Percentiles rank a stretch among this genome's conserved stretches.
These are phyloP conservation scores for Epinephelus malabaricus DNA, from an alignment of 2,797 vertebrate species.

Conservation along the genomic window DNA sequence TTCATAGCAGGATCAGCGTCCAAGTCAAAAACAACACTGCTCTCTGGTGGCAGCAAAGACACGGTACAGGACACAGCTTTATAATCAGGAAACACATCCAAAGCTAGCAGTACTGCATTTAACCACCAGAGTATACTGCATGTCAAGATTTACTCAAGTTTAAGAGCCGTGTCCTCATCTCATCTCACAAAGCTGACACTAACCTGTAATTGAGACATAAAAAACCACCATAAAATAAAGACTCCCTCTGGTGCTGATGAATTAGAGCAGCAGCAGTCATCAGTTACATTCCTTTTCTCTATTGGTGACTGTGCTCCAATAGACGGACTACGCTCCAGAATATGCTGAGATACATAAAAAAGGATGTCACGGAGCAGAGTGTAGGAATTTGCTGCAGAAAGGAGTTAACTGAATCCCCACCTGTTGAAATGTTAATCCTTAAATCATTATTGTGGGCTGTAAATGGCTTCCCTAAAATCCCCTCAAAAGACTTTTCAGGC, in stretches of 20 bases:
- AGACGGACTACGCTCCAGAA: slow-evolving; percentile 4
- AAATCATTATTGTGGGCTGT: slow-evolving; percentile 45
- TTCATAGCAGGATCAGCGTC: not conserved
- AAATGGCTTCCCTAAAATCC: slow-evolving; percentile 50
- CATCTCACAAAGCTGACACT: slow-evolving; percentile 49
- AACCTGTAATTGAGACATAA: slow-evolving; percentile 53
- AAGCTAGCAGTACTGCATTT: slow-evolving; percentile 43
- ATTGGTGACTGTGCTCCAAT: not conserved
- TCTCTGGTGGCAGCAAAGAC: slow-evolving; percentile 58
- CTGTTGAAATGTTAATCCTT: slow-evolving; percentile 54
- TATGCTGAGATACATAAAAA: slow-evolving; percentile 6
- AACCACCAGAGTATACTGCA: slow-evolving; percentile 75
- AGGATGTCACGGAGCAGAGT: slow-evolving; percentile 1
- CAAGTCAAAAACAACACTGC: slow-evolving; percentile 42
- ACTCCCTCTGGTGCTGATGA: slow-evolving; percentile 41
- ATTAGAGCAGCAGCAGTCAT: slow-evolving; percentile 17
- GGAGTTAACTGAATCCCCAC: slow-evolving; percentile 29
- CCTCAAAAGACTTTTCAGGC: slow-evolving; percentile 45
- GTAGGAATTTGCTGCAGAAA: slow-evolving; percentile 27
- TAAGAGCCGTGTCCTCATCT: slow-evolving; percentile 40
- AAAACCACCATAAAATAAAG: slow-evolving; percentile 48
- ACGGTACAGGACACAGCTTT: slow-evolving; percentile 19
- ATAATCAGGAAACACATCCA: not conserved
- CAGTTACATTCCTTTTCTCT: slow-evolving; percentile 18
- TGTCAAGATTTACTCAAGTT: slow-evolving; percentile 55